Base-by-base conservation (phyloP, 2,888 invertebrate genomes). In the Homarus gammarus region DNA sequence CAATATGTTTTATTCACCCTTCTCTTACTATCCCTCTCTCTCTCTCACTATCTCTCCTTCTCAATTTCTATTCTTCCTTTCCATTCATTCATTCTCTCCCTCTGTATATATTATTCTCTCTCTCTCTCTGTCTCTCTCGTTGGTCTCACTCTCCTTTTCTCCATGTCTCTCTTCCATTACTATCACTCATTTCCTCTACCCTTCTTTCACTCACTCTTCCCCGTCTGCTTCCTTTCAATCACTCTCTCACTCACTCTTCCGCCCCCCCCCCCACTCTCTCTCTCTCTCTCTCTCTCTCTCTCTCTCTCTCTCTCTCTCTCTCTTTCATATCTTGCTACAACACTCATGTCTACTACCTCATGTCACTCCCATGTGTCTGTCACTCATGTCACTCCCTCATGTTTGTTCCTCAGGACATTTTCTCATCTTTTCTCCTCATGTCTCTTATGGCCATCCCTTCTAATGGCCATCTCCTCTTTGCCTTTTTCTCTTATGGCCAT, bases 301-400 rank as follows among this genome's bases (percentile, higher is more conserved):
- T 70, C 70, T 70, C 70, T 70, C 70, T 70, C 70, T 70, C 70
- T 70, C 70, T 70, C 70, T 70, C 70, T 70, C 70, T 70, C 70
- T 31, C 70, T 70, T 68, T 68, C 68, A 68, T n/a, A n/a, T n/a
- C 61, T 61, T n/a, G n/a, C n/a, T n/a, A n/a, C n/a, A n/a, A n/a
- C n/a, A n/a, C n/a, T n/a, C n/a, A n/a, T n/a, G n/a, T n/a, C n/a
- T n/a, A n/a, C n/a, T n/a, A 2, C 2, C 0, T 61, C 0, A n/a
- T n/a, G n/a, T n/a, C n/a, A n/a, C n/a, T n/a, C n/a, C n/a, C n/a
- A n/a, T n/a, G n/a, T n/a, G n/a, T n/a, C n/a, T n/a, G n/a, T n/a
- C n/a, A n/a, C n/a, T n/a, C n/a, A n/a, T n/a, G n/a, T n/a, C n/a
- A n/a, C n/a, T n/a, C n/a, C n/a, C n/a, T n/a, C n/a, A n/a, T n/a